These are phyloP conservation scores for Leptoteleia sp. DNA, from an alignment of 1,140 invertebrate genomes.

Conservation along the genomic window DNA sequence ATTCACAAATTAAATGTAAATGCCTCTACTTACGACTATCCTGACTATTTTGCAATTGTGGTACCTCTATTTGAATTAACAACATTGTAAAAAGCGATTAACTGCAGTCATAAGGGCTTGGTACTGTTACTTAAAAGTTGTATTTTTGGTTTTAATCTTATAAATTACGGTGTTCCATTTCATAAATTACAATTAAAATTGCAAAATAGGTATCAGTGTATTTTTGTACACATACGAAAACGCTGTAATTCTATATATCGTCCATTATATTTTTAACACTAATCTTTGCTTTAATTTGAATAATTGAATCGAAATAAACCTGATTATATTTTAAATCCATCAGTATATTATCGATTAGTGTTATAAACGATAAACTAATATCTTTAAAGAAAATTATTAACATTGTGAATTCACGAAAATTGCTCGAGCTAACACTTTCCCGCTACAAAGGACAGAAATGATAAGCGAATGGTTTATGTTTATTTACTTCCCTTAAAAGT, in stretches of 20 bases:
- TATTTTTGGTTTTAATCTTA: conserved; percentile 2
- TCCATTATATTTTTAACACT: no score
- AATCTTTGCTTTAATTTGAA: not conserved
- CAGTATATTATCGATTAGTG: not conserved
- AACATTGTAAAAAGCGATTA: not conserved
- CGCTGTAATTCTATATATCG: no score
- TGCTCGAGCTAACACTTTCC: no score
- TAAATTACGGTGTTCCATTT: not conserved
- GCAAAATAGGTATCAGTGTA: conserved; percentile 23
- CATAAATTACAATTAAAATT: conserved; percentile 4
- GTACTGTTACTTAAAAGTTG: not conserved
- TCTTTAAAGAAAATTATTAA: no score
- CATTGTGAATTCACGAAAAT: no score
- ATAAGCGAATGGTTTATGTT: no score
- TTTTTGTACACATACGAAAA: conserved; percentile 25
- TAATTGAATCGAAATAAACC: no score
- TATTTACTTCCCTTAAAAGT: no score
- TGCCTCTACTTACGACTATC: no score
- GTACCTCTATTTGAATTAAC: not conserved
- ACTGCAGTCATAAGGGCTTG: not conserved
- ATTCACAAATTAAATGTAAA: conserved; percentile 11
- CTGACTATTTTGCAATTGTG: conserved; percentile 31
- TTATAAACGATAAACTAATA: no score
- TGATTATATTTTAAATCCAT: not conserved
- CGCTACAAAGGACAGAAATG: no score